phyloP scores from a whole-genome alignment of 2,797 vertebrate genomes.

The Bradypodion ventrale region DNA sequence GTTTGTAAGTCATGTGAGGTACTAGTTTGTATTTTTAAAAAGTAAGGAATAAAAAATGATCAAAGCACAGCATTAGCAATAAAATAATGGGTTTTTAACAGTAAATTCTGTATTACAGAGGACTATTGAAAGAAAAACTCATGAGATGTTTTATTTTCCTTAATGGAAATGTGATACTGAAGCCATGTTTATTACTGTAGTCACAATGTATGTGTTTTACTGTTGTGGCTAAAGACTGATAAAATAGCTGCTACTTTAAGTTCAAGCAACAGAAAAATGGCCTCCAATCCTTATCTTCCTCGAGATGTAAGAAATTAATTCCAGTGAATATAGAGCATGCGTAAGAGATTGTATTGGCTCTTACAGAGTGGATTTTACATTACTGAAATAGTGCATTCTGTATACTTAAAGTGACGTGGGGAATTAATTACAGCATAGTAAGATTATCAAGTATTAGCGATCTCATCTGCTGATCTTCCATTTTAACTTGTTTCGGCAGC shows the following conservation, averaged over 20 bases:
- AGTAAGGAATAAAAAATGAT: not conserved
- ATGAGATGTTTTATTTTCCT: constrained; percentile 24
- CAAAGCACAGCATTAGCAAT: constrained; percentile 64
- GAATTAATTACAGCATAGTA: not conserved
- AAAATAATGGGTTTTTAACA: constrained; percentile 63
- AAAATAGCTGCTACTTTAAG: constrained; percentile 51
- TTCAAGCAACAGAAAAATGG: constrained; percentile 45
- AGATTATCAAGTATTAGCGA: not conserved
- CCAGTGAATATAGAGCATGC: not conserved
- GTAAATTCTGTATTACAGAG: constrained; percentile 40
- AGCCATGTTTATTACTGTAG: constrained; percentile 50
- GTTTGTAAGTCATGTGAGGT: constrained; percentile 48
- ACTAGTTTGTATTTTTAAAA: constrained; percentile 47
- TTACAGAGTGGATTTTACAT: not conserved
- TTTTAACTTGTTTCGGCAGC: not conserved
- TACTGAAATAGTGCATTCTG: not conserved
- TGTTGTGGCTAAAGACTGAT: constrained; percentile 57
- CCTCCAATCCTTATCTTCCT: constrained; percentile 41
- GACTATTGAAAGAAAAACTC: not conserved
- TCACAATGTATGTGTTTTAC: constrained; percentile 61
- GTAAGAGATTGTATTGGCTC: not conserved
- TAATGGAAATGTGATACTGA: constrained; percentile 31
- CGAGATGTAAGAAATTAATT: not conserved
- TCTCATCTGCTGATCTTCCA: not conserved
- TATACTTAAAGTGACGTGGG: not conserved